Evolutionary conservation across 2,888 invertebrate species (phyloP).

Genomic region (Metalampra italica): DNA sequence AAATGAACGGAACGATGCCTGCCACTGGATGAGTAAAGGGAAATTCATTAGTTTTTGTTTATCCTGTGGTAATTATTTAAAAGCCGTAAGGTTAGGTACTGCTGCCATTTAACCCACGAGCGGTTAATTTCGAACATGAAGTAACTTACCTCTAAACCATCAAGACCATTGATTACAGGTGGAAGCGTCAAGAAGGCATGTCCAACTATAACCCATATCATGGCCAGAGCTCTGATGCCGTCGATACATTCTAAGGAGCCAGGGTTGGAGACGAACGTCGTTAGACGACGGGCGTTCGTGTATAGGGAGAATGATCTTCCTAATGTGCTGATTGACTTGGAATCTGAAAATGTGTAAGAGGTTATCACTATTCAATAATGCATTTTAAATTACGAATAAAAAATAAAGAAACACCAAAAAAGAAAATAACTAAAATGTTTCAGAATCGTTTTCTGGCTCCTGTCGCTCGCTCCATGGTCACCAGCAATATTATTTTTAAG

Average conservation of each 20-base stretch:
- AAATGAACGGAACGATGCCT: slow-evolving; percentile 23
- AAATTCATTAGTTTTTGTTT: background rate
- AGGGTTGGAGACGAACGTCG: slow-evolving; percentile 22
- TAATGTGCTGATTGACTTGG: slow-evolving; percentile 20
- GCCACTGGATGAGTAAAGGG: slow-evolving; percentile 30
- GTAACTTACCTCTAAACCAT: slow-evolving; percentile 16
- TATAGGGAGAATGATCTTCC: slow-evolving; percentile 36
- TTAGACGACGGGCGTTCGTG: slow-evolving; percentile 45
- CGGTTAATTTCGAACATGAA: too few relatives aligned
- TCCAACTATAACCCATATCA: slow-evolving; percentile 50
- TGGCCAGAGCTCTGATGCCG: slow-evolving; percentile 42
- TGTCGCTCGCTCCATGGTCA: too few relatives aligned
- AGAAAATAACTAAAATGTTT: too few relatives aligned
- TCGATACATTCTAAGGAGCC: slow-evolving; percentile 40
- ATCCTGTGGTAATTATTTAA: too few relatives aligned
- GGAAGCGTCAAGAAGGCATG: slow-evolving; percentile 25
- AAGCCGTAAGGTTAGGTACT: too few relatives aligned
- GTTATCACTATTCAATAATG: background rate
- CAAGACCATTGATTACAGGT: slow-evolving; percentile 14
- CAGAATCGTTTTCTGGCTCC: too few relatives aligned
- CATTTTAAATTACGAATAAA: too few relatives aligned
- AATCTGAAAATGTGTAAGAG: slow-evolving; percentile 24
- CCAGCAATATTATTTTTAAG: too few relatives aligned
- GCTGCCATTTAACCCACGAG: too few relatives aligned
- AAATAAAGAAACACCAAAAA: too few relatives aligned